These are phyloP conservation scores for Xenus cinereus DNA, from an alignment of 2,113 vertebrate genomes.

Conservation along the genomic window DNA sequence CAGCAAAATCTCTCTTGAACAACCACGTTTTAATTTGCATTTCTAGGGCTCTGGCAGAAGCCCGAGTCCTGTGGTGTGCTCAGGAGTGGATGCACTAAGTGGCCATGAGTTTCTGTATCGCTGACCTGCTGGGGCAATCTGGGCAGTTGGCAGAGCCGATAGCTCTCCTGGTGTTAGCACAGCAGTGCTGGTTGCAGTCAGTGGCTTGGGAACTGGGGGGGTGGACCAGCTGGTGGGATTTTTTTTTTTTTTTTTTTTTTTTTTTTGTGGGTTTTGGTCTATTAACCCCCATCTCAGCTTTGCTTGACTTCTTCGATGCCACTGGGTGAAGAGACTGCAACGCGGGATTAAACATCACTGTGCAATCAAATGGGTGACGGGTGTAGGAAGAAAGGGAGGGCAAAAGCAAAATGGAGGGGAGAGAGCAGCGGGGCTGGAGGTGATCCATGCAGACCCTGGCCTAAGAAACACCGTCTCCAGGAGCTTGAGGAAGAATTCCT, in stretches of 20 bases:
- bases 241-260: neutral
- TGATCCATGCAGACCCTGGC: neutral
- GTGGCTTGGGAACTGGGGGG: neutral
- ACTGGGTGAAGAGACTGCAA: rapidly evolving
- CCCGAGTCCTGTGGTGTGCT: neutral
- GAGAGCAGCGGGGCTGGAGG: neutral
- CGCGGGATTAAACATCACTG: neutral
- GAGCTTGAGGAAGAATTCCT: neutral
- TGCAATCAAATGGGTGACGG: neutral
- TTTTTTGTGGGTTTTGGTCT: neutral
- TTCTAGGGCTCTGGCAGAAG: neutral
- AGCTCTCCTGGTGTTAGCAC: neutral
- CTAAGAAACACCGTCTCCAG: neutral
- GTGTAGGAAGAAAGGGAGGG: neutral
- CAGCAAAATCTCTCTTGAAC: neutral
- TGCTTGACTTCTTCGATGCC: neutral
- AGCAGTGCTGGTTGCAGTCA: neutral
- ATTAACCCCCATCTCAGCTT: neutral
- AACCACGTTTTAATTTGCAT: neutral
- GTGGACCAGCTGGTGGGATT: neutral
- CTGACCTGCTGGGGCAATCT: neutral
- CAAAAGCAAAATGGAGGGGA: neutral
- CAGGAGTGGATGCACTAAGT: neutral
- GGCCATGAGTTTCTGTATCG: rapidly evolving
- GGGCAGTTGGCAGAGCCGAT: neutral